A percentile compares a stretch with the other conserved stretches of the same genome.
Conservation (phyloP, 2,113 vertebrate genomes). For the Thinocorus orbignyianus region DNA sequence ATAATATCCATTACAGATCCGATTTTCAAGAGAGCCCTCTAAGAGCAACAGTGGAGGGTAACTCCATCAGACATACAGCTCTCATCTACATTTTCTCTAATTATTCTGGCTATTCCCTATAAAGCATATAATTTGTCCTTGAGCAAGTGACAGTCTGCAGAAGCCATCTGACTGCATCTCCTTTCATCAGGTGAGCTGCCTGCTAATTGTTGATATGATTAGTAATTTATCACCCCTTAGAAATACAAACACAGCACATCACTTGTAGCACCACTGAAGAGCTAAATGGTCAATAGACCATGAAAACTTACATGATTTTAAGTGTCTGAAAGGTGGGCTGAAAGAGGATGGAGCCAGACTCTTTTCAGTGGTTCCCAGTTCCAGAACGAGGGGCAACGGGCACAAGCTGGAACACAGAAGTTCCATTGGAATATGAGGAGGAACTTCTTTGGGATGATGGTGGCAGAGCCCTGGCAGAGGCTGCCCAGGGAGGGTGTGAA, state of each 20-base stretch:
- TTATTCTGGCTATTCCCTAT: not conserved
- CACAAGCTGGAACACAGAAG: too few species aligned
- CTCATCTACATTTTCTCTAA: constrained; percentile 7
- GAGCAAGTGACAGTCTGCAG: constrained; percentile 2
- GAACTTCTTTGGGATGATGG: too few species aligned
- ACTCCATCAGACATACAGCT: constrained; percentile 6
- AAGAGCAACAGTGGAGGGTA: not conserved
- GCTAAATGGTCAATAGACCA: not conserved
- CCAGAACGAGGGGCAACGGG: too few species aligned
- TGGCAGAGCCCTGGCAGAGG: too few species aligned
- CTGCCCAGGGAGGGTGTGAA: too few species aligned
- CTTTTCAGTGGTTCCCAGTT: too few species aligned
- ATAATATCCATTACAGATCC: constrained; percentile 39
- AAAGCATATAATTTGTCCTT: constrained; percentile 13
- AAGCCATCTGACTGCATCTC: not conserved
- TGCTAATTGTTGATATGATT: constrained; percentile 39
- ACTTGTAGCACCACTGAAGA: not conserved
- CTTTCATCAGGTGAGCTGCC: constrained; percentile 38
- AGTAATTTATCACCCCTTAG: constrained; percentile 50
- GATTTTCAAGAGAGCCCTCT: constrained; percentile 32
- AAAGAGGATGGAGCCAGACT: too few species aligned
- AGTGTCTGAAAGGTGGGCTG: too few species aligned
- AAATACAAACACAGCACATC: not conserved
- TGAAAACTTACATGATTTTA: too few species aligned
- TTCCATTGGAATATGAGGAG: too few species aligned